Evolutionary conservation across 2,113 vertebrate species (phyloP).

Genomic region (Urocolius indicus): DNA sequence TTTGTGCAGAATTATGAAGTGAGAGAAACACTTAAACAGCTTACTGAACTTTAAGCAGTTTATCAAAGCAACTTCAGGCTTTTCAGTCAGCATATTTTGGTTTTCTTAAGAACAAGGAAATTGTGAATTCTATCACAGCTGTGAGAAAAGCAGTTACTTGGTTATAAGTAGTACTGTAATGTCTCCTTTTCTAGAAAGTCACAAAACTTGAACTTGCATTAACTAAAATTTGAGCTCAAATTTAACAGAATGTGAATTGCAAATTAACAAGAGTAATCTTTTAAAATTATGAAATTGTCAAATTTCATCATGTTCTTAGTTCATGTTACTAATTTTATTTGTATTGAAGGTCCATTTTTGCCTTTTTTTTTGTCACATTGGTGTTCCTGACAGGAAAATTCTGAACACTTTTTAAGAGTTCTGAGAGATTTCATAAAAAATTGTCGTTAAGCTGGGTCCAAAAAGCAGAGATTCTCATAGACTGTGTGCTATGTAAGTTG

Average conservation of each 20-base stretch:
- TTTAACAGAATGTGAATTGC: neutral
- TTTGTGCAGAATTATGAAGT: neutral
- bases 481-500: neutral
- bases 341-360: neutral
- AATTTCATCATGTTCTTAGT: neutral
- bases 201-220: neutral
- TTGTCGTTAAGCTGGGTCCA: neutral
- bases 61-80: slow-evolving; percentile 38
- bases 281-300: neutral
- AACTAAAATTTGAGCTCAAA: slow-evolving; percentile 1
- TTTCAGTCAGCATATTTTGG: slow-evolving; percentile 25
- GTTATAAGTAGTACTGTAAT: neutral
- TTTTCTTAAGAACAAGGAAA: slow-evolving; percentile 25
- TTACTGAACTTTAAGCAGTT: slow-evolving; percentile 40
- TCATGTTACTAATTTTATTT: neutral
- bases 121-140: slow-evolving; percentile 7
- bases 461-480: neutral
- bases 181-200: neutral
- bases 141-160: slow-evolving; percentile 5
- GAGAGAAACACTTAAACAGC: slow-evolving; percentile 22
- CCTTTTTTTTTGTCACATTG: neutral
- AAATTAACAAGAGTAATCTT: neutral
- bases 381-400: neutral
- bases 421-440: neutral
- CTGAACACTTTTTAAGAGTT: neutral